phyloP scores from a whole-genome alignment of 2,888 invertebrate genomes.

The Petrolisthes manimaculis region DNA sequence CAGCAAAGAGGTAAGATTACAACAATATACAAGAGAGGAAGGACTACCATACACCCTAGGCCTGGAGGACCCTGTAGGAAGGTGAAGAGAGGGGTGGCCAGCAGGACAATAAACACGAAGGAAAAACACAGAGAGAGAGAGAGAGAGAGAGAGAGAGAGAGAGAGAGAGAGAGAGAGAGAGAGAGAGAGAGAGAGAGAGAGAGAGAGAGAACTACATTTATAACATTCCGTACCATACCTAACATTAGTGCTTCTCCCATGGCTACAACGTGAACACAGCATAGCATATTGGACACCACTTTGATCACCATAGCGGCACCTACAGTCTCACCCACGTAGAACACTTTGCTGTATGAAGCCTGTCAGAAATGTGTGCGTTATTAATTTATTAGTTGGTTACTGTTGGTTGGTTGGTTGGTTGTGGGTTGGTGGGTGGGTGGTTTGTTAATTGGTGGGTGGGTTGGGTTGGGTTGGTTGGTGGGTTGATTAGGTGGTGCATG shows the following conservation, averaged over 20 bases:
- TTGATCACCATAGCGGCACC: slow-evolving; percentile 66
- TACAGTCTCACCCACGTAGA: slow-evolving; percentile 50
- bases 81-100: neutral
- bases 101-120: neutral
- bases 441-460: slow-evolving; percentile 16
- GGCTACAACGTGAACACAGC: slow-evolving; percentile 58
- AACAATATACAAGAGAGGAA: too few relatives aligned
- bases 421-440: neutral
- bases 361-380: slow-evolving; percentile 1
- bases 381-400: neutral
- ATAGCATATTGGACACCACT: slow-evolving; percentile 65
- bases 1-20: too few relatives aligned
- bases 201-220: neutral
- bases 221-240: slow-evolving; percentile 38
- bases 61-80: neutral
- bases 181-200: neutral
- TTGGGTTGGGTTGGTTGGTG: too few relatives aligned
- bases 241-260: slow-evolving; percentile 62
- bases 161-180: neutral
- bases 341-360: slow-evolving; percentile 52
- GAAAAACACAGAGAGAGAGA: neutral
- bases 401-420: neutral
- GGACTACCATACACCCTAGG: neutral
- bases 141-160: neutral
- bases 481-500: too few relatives aligned